Base-by-base conservation (phyloP, 2,113 vertebrate genomes). In the Lota lota region DNA sequence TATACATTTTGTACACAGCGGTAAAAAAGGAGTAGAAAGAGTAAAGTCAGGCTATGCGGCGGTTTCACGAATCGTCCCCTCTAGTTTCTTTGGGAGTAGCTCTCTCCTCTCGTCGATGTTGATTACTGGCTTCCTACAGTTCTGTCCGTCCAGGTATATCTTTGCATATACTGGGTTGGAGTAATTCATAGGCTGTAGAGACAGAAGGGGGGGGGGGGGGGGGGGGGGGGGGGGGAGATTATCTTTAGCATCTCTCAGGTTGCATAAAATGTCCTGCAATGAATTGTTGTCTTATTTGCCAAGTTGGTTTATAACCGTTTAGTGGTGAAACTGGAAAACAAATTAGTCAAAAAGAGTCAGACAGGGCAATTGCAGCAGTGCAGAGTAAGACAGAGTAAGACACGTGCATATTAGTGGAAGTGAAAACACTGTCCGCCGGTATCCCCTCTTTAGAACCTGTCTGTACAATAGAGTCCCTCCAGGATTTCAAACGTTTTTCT, bases 61-160 rank as follows among this genome's bases (percentile, higher is more conserved):
- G 89, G 97, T 98, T 93, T 99, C 97, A 88, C 96, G 94, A 94
- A 98, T 97, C 87, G 94, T 95, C 88, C 95, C 95, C 91, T 98
- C 96, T 91, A 97, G 93, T 95, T 98, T 99, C 96, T 99, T 99
- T 99, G 97, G 97, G 94, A 99, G 97, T 85, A 99, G 95, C 94
- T 98, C 97, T 97, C 96, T 96, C 90, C 96, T 94, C 92, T 98
- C 97, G 72, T 98, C 96, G 69, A 96, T 94, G 81, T 94, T 98
- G 93, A 93, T 94, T 93, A 98, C 93, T 70, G 97, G 96, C 87
- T 97, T 99, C 90, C 95, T 94, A 93, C 97, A 98, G 86, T 96
- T 95, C 84, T 97, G 95, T 57, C 95, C 95, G 75, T 99, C 97
- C 83, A 97, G 92, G 79, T 97, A 98, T 81, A 98, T 93, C 89